These are phyloP conservation scores for Heliocidaris tuberculata DNA, from an alignment of 35 echinoderm and acorn worm species.

Conservation along the genomic window DNA sequence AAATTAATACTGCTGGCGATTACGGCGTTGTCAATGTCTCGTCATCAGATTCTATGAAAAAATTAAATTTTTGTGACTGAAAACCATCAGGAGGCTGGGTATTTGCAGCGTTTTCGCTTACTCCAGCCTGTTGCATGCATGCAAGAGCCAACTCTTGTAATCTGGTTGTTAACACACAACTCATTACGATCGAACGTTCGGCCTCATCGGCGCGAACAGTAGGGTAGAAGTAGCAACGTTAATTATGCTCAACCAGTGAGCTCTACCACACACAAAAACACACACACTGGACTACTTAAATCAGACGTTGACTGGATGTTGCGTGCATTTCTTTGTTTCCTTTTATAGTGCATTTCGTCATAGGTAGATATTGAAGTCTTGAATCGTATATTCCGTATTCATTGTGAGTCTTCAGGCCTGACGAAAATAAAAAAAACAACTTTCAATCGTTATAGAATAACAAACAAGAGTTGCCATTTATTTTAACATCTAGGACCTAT, in stretches of 20 bases:
- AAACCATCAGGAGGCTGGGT: background rate
- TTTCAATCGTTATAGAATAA: too few relatives aligned
- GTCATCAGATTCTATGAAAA: background rate
- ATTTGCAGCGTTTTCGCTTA: background rate
- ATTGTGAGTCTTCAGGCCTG: background rate
- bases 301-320: background rate
- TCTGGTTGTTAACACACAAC: background rate
- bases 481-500: too few relatives aligned
- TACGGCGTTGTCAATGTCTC: background rate
- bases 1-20: background rate
- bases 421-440: too few relatives aligned
- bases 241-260: background rate
- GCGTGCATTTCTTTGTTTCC: background rate
- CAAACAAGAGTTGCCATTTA: too few relatives aligned
- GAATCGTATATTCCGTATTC: background rate
- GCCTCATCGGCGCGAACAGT: background rate
- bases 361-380: background rate
- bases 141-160: background rate
- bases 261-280: background rate
- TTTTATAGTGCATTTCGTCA: background rate
- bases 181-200: background rate
- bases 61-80: too few relatives aligned
- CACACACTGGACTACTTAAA: background rate
- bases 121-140: background rate
- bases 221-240: background rate